phyloP scores from a whole-genome alignment of 2,113 vertebrate species.

The Neolamprologus ventralis region DNA sequence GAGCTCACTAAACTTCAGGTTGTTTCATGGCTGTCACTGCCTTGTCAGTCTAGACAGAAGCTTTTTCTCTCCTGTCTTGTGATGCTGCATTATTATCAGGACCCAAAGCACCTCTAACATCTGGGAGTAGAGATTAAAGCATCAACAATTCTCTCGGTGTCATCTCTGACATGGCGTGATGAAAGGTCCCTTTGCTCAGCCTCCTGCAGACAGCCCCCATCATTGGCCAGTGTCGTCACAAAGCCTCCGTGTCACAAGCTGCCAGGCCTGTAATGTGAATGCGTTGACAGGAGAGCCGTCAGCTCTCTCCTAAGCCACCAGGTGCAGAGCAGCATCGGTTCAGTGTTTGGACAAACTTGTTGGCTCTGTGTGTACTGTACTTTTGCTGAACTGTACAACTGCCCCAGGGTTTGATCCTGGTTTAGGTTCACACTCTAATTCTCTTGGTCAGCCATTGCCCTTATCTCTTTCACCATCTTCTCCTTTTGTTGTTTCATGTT shows the following conservation, averaged over 20 bases:
- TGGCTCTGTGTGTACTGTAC: background rate
- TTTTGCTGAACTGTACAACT: background rate
- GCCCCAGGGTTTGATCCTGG: background rate
- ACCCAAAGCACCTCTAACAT: slow-evolving; percentile 5
- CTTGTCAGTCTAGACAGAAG: background rate
- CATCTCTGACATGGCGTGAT: background rate
- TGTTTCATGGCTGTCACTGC: background rate
- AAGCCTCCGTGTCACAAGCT: slow-evolving; percentile 25
- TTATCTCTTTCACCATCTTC: background rate
- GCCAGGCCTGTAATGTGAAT: slow-evolving; percentile 51
- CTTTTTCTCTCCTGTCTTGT: background rate
- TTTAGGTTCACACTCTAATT: background rate
- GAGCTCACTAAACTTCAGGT: background rate
- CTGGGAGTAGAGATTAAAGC: slow-evolving; percentile 45
- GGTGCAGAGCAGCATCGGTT: slow-evolving; percentile 34
- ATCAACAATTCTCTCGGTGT: slow-evolving; percentile 26
- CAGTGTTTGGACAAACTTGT: slow-evolving; percentile 23
- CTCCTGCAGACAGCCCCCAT: background rate
- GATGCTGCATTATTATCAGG: background rate
- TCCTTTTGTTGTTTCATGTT: background rate
- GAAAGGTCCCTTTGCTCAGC: slow-evolving; percentile 35
- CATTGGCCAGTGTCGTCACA: slow-evolving; percentile 16
- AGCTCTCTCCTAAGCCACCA: slow-evolving; percentile 26
- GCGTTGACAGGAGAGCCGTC: slow-evolving; percentile 52
- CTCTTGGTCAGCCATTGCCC: background rate